Evolutionary conservation across 2,113 vertebrate species (phyloP).

Genomic region (Syrmaticus mikado): DNA sequence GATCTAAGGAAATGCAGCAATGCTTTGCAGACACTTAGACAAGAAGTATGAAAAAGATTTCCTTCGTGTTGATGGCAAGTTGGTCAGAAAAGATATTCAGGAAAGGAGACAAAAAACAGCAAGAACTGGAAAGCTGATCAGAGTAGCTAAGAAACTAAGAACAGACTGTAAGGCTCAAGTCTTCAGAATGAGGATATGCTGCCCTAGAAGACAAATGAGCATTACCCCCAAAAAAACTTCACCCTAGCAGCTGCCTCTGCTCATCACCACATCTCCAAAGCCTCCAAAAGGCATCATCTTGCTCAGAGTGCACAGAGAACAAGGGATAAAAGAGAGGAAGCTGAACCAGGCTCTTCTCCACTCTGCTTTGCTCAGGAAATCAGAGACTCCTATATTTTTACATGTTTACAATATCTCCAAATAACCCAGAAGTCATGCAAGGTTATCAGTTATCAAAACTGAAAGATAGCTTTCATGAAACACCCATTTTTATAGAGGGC

Average conservation of each 20-base stretch:
- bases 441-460: background rate
- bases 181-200: background rate
- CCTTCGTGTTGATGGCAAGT: background rate
- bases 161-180: background rate
- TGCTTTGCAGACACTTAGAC: background rate
- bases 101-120: background rate
- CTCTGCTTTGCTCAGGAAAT: background rate
- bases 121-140: background rate
- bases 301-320: background rate
- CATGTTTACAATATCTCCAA: background rate
- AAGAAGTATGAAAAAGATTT: background rate
- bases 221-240: background rate
- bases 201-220: background rate
- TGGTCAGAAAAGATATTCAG: slow-evolving; percentile 13
- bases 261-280: background rate
- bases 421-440: background rate
- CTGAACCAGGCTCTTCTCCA: background rate
- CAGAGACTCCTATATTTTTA: background rate
- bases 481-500: background rate
- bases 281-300: background rate
- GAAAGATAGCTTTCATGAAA: background rate
- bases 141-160: background rate
- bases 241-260: background rate
- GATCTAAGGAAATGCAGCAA: slow-evolving; percentile 19
- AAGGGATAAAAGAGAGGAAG: background rate